Base-by-base conservation (phyloP, 1,140 invertebrate species). In the Drosophila albomicans region DNA sequence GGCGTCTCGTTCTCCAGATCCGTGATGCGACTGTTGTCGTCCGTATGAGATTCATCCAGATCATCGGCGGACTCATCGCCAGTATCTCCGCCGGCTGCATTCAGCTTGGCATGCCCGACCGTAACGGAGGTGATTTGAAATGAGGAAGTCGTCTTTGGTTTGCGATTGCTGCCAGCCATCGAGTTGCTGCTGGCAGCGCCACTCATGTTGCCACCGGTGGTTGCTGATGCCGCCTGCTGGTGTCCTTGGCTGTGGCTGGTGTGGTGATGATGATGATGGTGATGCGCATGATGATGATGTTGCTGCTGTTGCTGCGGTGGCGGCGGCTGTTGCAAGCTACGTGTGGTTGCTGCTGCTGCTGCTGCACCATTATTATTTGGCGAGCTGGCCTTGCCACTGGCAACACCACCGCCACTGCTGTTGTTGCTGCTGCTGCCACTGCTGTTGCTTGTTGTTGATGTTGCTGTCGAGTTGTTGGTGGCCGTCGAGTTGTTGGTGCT, bases 91-190 rank as follows among this genome's bases (percentile, higher is more conserved):
- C 95, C 96, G 91, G 95, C 94, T 63, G 96, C 95, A 82, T 95
- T 95, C 15, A 80, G 45, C 81, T 73, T 82, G 41, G 86, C 72
- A 57, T 82, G 78, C 80, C 96, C 96, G 76, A 96, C 95, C 72
- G 96, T 97, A 68, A 98, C 96, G 91, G 96, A 97, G 7, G 97
- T 98, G 90, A 98, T 98, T 94, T 98, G 97, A 94, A 98, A 98
- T 62, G 97, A 98, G 91, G 96, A 97, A 90, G 95, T 92, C 90
- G 95, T 92, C 84, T 92, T 92, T 91, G 91, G 91, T 81, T 92
- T 92, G 59, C 89, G 78, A 69, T 75, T 89, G 67, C 52, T 52
- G 57, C 82, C 51, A 8, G 28, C 51, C 11, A 20, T 52, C 5
- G 8, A 43, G 63, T 45, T 45, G 61, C 35, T 41, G 58, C 30